Base-by-base conservation (phyloP, 2,797 vertebrate genomes). In the Rhinophrynus dorsalis region DNA sequence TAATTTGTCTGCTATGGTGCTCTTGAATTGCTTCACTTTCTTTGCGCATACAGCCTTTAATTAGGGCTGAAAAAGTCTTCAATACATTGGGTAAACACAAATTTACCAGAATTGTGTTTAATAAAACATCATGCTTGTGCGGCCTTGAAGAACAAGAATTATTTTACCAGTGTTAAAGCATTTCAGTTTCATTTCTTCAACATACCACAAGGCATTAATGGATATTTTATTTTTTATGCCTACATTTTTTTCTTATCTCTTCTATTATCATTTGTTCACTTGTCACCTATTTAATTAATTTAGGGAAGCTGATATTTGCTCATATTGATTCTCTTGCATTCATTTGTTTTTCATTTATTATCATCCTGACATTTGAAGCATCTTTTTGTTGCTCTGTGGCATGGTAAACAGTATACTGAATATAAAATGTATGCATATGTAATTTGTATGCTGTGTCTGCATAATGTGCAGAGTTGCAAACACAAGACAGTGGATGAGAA, bases 361-460 rank as follows among this genome's bases (percentile, higher is more conserved):
- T 37, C 32, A 29, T 59, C 59, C 55, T 73, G 60, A 63, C 52
- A 65, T 65, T 65, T 72, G 65, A 50, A 72, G 68, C 52, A 51
- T 72, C 54, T 58, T 72, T 72, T 58, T 65, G 68, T 65, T 72
- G 68, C 52, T 42, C 61, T 58, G 68, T 65, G 69, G 44, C 54
- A 72, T 57, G 50, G 61, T 73, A 66, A 73, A 59, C 61, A 44
- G 45, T 42, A 30, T 35, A 73, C 44, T 59, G 32, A 59, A 65
- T 65, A 44, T 59, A 57, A 52, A 66, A 66, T 65, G 52, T 42
- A 52, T 73, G 69, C 54, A 66, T 44, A 57, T 60, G 54, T 66
- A 65, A 65, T 73, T 73, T 66, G 69, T 65, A 73, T 66, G 69
- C 69, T 59, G 69, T 17, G 58, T 55, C 58, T 55, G 59, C 68